Evolutionary conservation across 2,113 vertebrate species (phyloP).

Genomic region (Albula glossodonta): DNA sequence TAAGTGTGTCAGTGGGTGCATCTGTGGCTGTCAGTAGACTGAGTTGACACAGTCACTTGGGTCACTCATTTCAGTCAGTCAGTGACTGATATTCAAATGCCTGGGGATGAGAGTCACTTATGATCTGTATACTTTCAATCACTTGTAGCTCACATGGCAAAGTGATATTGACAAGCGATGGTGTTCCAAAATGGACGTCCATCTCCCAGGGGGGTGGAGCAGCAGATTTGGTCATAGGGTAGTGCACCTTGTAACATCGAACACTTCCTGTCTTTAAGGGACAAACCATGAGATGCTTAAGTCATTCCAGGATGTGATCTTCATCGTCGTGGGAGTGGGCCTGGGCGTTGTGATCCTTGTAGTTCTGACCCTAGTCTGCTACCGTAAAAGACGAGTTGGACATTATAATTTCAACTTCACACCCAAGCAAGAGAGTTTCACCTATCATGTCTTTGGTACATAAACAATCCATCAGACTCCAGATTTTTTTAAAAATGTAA

Average conservation of each 20-base stretch:
- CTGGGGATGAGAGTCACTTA: too few species aligned
- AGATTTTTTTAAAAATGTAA: neutral
- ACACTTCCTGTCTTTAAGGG: constrained; percentile 30
- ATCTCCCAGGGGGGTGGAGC: neutral
- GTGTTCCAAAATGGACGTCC: too few species aligned
- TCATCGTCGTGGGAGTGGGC: constrained; percentile 62
- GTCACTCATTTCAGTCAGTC: too few species aligned
- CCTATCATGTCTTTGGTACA: constrained; percentile 60
- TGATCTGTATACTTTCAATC: too few species aligned
- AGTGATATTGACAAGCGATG: too few species aligned
- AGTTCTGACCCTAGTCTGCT: constrained; percentile 40
- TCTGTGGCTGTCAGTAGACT: too few species aligned
- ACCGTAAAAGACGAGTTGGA: constrained; percentile 70
- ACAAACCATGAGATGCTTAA: neutral
- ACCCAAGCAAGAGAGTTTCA: constrained; percentile 65
- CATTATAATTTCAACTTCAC: constrained; percentile 65
- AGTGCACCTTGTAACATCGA: neutral
- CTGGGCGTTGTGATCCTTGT: constrained; percentile 36
- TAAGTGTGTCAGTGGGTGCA: too few species aligned
- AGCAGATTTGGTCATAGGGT: neutral
- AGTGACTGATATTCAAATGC: too few species aligned
- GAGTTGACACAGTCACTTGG: too few species aligned
- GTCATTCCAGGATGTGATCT: constrained; percentile 39
- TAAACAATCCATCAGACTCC: constrained; percentile 32
- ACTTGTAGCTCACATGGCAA: too few species aligned